These are phyloP conservation scores for Thalassophryne amazonica DNA, from an alignment of 2,797 vertebrate genomes.

Conservation along the genomic window DNA sequence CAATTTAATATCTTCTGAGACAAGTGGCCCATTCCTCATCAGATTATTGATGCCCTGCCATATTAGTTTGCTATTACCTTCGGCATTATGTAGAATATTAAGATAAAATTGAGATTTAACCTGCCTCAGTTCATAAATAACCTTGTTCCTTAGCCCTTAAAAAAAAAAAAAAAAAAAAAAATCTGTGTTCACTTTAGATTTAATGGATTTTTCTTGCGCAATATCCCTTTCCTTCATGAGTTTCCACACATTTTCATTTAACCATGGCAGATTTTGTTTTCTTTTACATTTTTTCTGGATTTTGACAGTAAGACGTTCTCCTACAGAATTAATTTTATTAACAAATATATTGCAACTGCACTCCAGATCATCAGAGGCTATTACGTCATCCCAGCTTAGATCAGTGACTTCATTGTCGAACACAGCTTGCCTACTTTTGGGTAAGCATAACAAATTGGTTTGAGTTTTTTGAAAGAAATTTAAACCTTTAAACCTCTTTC, in stretches of 20 bases:
- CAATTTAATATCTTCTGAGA: no score
- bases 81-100: background rate
- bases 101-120: constrained; percentile 1
- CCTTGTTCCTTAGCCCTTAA: no score
- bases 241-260: background rate
- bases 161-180: no score
- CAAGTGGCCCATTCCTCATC: background rate
- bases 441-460: background rate
- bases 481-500: background rate
- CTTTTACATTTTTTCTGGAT: background rate
- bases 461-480: background rate
- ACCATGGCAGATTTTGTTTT: background rate
- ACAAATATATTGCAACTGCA: background rate
- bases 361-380: no score
- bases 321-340: background rate
- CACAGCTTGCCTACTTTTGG: background rate
- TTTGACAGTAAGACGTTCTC: background rate
- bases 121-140: background rate
- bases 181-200: background rate
- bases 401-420: background rate
- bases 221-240: background rate
- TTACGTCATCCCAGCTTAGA: no score
- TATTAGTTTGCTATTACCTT: background rate
- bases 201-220: background rate
- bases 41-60: background rate